A percentile compares a stretch with the other conserved stretches of the same genome.
Conservation (phyloP, 2,113 vertebrate genomes). For the Arenaria interpres region DNA sequence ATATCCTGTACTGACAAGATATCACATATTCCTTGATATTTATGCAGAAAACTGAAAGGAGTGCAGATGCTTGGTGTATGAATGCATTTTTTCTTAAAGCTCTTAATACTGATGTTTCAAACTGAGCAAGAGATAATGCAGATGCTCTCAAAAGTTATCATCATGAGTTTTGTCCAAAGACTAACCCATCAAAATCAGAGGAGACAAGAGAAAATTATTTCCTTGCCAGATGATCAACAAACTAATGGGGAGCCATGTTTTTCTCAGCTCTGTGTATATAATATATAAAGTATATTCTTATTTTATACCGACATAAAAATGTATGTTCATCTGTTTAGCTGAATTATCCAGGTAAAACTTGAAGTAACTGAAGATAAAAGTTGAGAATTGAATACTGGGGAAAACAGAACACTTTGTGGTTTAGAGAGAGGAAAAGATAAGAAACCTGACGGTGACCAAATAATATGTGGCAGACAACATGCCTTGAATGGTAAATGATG, state of each 20-base stretch:
- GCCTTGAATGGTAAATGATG: not conserved
- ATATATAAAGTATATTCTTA: not conserved
- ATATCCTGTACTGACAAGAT: not conserved
- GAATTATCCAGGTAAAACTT: not conserved
- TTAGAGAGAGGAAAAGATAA: not conserved
- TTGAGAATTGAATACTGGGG: not conserved
- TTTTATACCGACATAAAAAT: not conserved
- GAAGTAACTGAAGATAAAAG: not conserved
- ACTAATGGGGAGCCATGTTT: not conserved
- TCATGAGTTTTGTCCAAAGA: not conserved
- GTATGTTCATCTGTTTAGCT: not conserved
- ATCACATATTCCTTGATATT: not conserved
- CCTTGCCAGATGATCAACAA: not conserved
- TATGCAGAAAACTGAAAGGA: not conserved
- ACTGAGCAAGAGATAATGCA: not conserved
- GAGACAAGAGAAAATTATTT: not conserved
- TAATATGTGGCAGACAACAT: not conserved
- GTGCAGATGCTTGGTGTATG: not conserved
- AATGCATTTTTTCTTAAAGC: not conserved
- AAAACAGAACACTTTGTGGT: not conserved
- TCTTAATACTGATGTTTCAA: not conserved
- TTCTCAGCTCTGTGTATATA: not conserved
- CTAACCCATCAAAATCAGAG: not conserved
- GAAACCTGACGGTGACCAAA: not conserved
- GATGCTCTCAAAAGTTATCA: not conserved